Percentiles rank a stretch among this genome's conserved stretches.
These are phyloP conservation scores for Drosophila antonietae DNA, from an alignment of 2,888 invertebrate species.

Conservation along the genomic window DNA sequence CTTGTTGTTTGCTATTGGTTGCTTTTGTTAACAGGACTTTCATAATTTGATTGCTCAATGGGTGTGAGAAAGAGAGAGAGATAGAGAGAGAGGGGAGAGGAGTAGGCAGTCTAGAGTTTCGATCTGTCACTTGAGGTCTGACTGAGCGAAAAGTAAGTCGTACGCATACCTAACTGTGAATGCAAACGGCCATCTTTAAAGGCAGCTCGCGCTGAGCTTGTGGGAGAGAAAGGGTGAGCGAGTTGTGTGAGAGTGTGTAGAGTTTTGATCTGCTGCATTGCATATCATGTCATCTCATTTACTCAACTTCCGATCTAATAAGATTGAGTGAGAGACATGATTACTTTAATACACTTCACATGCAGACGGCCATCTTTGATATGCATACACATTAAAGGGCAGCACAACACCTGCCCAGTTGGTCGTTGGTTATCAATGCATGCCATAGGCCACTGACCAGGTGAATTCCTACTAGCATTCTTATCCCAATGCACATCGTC, in stretches of 20 bases:
- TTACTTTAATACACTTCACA: not conserved
- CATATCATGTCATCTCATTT: not conserved
- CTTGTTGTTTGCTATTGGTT: slow-evolving; percentile 4
- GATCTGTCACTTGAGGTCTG: slow-evolving; percentile 1
- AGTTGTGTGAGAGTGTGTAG: not conserved
- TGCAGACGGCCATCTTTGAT: slow-evolving; percentile 2
- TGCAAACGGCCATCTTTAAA: not conserved
- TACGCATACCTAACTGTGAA: too few relatives aligned
- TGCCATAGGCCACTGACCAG: slow-evolving; percentile 43
- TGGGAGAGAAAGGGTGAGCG: not conserved
- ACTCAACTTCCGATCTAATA: not conserved
- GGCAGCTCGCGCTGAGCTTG: not conserved
- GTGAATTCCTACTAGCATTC: slow-evolving; percentile 29
- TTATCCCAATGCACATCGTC: slow-evolving; percentile 48
- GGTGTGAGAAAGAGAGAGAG: not conserved
- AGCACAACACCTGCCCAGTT: slow-evolving; percentile 8
- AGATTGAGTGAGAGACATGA: not conserved
- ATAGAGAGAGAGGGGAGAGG: not conserved
- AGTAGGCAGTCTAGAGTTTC: not conserved
- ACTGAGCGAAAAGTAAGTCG: too few relatives aligned
- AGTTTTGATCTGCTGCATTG: not conserved
- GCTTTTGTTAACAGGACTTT: not conserved
- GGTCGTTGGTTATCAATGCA: slow-evolving; percentile 22
- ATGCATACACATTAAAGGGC: not conserved
- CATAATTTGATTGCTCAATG: slow-evolving; percentile 15